Base-by-base conservation (phyloP, 2,888 invertebrate species). In the Conchocele bisecta region DNA sequence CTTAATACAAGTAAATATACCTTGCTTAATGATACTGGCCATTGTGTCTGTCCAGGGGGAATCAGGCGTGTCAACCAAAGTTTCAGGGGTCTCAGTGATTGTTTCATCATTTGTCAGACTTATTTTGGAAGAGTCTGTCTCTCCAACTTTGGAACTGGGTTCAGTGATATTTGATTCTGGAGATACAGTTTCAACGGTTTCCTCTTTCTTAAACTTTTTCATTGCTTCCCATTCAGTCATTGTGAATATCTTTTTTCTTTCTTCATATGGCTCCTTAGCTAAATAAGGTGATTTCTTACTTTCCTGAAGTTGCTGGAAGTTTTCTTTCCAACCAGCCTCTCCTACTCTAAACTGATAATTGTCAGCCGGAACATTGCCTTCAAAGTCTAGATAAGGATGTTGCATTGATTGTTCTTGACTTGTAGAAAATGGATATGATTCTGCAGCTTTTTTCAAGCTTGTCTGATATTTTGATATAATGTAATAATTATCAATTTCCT, bases 151-250 rank as follows among this genome's bases (percentile, higher is more conserved):
- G n/a, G n/a, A n/a, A n/a, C n/a, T n/a, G n/a, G n/a, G n/a, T n/a
- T n/a, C n/a, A n/a, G n/a, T n/a, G n/a, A n/a, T n/a, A n/a, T n/a
- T n/a, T n/a, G n/a, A n/a, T n/a, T n/a, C n/a, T n/a, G n/a, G n/a
- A n/a, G n/a, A n/a, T n/a, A n/a, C n/a, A n/a, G n/a, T n/a, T n/a
- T n/a, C n/a, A n/a, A n/a, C n/a, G n/a, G n/a, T n/a, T n/a, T n/a
- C n/a, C n/a, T n/a, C n/a, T n/a, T n/a, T 81, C 71, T 82, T 85
- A 7, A 79, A 67, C 41, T 82, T 74, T 54, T 86, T 86, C 86
- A 87, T 83, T 13, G 84, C 88, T 76, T 88, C 88, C 87, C 87
- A 87, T 69, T 88, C 88, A n/a, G 83, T 81, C 88, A 88, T 88
- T 17, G 87, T 88, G 65, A 77, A 88, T 39, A 88, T 85, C 63